Base-by-base conservation (phyloP, 1,140 invertebrate species). In the Heterodera carotae region DNA sequence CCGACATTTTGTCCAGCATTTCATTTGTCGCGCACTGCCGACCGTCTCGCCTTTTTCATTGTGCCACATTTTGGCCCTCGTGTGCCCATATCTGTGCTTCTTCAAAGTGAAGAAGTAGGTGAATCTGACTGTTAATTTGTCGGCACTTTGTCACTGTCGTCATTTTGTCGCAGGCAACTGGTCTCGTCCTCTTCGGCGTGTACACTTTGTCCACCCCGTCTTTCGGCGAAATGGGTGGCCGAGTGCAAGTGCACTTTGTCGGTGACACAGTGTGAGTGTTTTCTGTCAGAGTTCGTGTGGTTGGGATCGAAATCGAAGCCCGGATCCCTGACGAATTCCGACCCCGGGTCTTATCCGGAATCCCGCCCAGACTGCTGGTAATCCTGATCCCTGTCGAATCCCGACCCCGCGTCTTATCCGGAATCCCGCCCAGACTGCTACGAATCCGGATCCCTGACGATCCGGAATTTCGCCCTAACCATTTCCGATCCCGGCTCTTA, bases 241-340 rank as follows among this genome's bases (percentile, higher is more conserved):
- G 75, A 75, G 56, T 76, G 6, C 75, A 76, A 76, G 75, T 76
- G 12, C 75, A 76, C 36, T 76, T 70, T 75, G 18, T 76, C 33
- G 71, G 15, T 33, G 29, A 76, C 10, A 75, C 33, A 43, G 33
- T 76, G 53, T 64, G 60, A 53, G 48, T 56, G 12, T 22, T 12
- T 18, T 18, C 12, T 22, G 18, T 18, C 39, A 43, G 0, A 43
- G n/a, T n/a, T n/a, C n/a, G n/a, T 43, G 39, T 6, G 39, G 0
- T 8, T 6, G 12, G 6, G 39, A 12, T 0, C 39, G 12, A 43
- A 43, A 8, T 43, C 39, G 12, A 43, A 43, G 39, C 39, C n/a
- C n/a, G n/a, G n/a, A n/a, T n/a, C n/a, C n/a, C n/a, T n/a, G n/a
- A n/a, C n/a, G n/a, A n/a, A n/a, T n/a, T n/a, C n/a, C n/a, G n/a